phyloP scores from a whole-genome alignment of 2,888 invertebrate genomes.

The Chloroclystis v-ata region DNA sequence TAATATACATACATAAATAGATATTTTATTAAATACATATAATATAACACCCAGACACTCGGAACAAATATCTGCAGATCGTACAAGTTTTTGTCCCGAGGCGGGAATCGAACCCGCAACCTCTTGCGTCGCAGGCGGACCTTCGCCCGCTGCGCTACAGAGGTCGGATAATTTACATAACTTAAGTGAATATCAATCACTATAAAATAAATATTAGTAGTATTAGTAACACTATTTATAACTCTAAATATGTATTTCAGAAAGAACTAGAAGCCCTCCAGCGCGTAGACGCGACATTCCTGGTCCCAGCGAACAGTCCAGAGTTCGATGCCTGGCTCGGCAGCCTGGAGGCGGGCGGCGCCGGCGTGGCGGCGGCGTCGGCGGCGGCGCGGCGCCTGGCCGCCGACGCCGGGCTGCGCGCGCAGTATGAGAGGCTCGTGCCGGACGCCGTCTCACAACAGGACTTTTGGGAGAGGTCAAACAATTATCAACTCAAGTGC shows the following conservation, averaged over 20 bases:
- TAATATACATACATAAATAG: no score
- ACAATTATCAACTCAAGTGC: no score
- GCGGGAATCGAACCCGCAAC: no score
- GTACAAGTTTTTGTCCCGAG: no score
- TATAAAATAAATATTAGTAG: no score
- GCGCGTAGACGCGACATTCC: conserved; percentile 84
- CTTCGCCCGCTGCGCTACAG: no score
- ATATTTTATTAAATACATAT: no score
- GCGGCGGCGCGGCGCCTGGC: conserved; percentile 48
- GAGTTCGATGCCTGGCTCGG: conserved; percentile 69
- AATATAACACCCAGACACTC: no score
- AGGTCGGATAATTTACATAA: no score
- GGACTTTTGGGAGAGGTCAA: conserved; percentile 90
- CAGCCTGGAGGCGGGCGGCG: conserved; percentile 47
- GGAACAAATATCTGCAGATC: no score
- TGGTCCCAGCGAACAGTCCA: conserved; percentile 80
- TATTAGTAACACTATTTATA: neutral
- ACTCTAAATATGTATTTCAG: conserved; percentile 47
- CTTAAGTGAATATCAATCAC: no score
- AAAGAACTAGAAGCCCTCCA: conserved; percentile 84
- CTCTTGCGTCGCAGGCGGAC: no score
- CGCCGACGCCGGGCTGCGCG: conserved; percentile 68
- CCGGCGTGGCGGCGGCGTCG: conserved; percentile 37
- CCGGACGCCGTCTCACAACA: conserved; percentile 84
- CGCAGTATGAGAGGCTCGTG: conserved; percentile 81